Base-by-base conservation (phyloP, 2,113 vertebrate species). In the Bubalus kerabau region DNA sequence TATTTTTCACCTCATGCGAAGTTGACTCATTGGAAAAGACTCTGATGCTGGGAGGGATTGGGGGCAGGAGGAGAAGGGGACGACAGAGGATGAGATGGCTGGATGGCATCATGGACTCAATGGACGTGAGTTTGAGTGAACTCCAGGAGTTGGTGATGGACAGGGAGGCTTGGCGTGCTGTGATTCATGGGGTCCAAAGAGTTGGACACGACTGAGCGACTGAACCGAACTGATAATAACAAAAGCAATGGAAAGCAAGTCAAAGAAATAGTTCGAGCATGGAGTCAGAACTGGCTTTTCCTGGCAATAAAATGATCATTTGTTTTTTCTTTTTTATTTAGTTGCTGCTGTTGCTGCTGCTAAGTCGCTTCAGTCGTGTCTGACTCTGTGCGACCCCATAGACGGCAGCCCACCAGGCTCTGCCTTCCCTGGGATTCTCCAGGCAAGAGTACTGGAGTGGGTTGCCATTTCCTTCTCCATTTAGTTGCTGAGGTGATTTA, bases 351-450 rank as follows among this genome's bases (percentile, higher is more conserved):
- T 23, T 57, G 56, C 4, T 59, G 57, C 57, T 60, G 57, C 13
- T 60, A 14, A 60, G 14, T 62, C 1, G 0, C 28, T 16, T 62
- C 14, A 62, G 60, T 62, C 0, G 3, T 32, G 30, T 62, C 30
- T 6, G 0, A 4, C 60, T 62, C 60, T 62, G 28, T 62, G 60
- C 0, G 0, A 62, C 30, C 30, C 60, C 60, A 62, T 0, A 62
- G 60, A 32, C 1, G 3, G 60, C 28, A 62, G 30, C 60, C 60
- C 60, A 62, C 5, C 60, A 62, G 60, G 14, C 30, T 62, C 60
- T 3, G 0, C 30, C 0, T 0, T 62, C 60, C 60, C 14, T 62
- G 28, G 60, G 60, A 62, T 62, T 7, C 28, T 62, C 60, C 60
- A 32, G 6, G 28, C 28, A 62, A 62, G 60, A 62, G 6, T 32